Conservation (phyloP, 2,888 invertebrate species). For the Phytoseiulus persimilis region DNA sequence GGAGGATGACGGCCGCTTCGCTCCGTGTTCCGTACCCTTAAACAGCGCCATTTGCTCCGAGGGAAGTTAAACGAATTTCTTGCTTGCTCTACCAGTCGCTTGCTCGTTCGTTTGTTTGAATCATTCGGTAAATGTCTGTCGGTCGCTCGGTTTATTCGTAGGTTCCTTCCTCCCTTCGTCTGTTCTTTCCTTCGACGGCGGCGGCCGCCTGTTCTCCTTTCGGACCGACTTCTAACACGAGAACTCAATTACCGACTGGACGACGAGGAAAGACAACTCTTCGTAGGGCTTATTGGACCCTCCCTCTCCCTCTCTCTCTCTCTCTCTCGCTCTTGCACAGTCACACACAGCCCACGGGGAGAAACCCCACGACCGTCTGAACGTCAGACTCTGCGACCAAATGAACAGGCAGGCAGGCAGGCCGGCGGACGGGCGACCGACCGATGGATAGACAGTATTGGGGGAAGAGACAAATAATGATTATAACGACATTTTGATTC, state of each 20-base stretch:
- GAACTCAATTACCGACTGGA: constrained; percentile 5
- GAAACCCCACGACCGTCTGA: neutral
- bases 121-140: neutral
- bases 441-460: neutral
- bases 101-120: neutral
- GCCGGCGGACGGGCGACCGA: no score
- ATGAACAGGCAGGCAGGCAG: no score
- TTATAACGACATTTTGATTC: neutral
- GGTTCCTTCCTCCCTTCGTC: neutral
- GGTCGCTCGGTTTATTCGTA: neutral
- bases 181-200: neutral
- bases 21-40: neutral
- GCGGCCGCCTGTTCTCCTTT: neutral
- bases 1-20: neutral
- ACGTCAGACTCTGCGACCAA: neutral
- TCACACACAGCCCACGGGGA: neutral
- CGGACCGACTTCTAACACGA: constrained; percentile 5
- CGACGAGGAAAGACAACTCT: neutral
- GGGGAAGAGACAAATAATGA: neutral
- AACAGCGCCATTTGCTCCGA: neutral
- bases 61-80: neutral
- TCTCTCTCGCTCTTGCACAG: neutral
- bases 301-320: neutral
- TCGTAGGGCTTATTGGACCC: neutral
- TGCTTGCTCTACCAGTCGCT: neutral